Evolutionary conservation across 64 coral and sea anemone genomes (phyloP).

Genomic region (Montipora capricornis): DNA sequence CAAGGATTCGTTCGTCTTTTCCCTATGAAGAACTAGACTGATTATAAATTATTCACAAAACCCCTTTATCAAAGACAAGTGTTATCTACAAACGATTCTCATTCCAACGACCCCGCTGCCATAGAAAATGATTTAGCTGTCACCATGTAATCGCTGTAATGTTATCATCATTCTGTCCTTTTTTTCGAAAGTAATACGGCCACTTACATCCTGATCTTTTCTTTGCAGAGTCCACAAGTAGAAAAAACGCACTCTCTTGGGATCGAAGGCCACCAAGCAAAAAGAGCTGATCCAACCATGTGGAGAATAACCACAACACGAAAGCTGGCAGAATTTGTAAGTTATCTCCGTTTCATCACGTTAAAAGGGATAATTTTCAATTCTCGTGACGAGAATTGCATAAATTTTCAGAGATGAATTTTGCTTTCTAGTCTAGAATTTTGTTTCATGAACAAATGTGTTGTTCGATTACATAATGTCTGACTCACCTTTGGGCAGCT

Average conservation of each 20-base stretch:
- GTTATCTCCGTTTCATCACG: slow-evolving; percentile 1
- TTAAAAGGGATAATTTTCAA: background rate
- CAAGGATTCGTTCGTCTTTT: background rate
- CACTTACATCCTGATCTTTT: background rate
- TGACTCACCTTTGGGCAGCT: too few species aligned
- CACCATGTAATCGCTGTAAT: background rate
- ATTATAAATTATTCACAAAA: slow-evolving; percentile 38
- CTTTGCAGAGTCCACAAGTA: background rate
- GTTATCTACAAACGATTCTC: background rate
- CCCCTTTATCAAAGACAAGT: background rate
- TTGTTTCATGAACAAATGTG: too few species aligned
- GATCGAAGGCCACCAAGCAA: background rate
- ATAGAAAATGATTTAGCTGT: background rate
- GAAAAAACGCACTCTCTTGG: background rate
- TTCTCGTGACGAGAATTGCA: background rate
- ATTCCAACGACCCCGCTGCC: slow-evolving; percentile 1
- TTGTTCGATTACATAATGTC: too few species aligned
- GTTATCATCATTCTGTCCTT: background rate
- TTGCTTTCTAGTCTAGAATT: too few species aligned
- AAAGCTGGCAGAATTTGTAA: slow-evolving; percentile 85
- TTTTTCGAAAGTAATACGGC: background rate
- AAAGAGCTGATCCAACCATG: slow-evolving; percentile 35
- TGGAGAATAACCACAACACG: slow-evolving; percentile 74
- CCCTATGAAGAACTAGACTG: background rate
- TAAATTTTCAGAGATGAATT: background rate